A percentile compares a stretch with the other conserved stretches of the same genome.
phyloP scores from a whole-genome alignment of 2,113 vertebrate species.

The Aspiorhynchus laticeps region DNA sequence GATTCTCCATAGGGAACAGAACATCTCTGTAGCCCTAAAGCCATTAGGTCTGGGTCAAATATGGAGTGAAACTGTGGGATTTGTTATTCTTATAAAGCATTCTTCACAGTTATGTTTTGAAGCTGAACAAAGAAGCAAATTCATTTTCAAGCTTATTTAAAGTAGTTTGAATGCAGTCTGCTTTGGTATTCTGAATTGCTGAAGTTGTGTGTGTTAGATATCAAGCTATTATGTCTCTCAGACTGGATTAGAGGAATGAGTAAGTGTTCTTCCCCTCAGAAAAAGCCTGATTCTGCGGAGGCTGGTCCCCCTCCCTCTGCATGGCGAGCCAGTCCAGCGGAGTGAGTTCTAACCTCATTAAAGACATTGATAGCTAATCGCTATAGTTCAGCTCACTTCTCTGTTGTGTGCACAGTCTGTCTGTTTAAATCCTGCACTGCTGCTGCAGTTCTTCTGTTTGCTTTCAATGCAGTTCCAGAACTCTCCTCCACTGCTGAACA shows the following conservation, averaged over 20 bases:
- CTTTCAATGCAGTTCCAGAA: slow-evolving; percentile 1
- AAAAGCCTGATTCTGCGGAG: slow-evolving; percentile 27
- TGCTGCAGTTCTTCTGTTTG: neutral
- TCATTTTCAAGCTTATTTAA: neutral
- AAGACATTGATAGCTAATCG: slow-evolving; percentile 51
- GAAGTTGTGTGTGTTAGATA: slow-evolving; percentile 3
- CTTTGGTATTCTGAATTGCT: neutral
- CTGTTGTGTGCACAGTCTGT: neutral
- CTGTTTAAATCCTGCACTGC: slow-evolving; percentile 27
- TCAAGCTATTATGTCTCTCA: slow-evolving; percentile 8
- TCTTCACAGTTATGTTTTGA: neutral
- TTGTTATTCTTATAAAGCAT: neutral
- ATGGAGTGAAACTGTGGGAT: neutral
- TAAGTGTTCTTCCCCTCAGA: slow-evolving; percentile 19
- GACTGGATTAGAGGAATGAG: slow-evolving; percentile 26
- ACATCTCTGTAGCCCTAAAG: slow-evolving; percentile 27
- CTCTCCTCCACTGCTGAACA: neutral
- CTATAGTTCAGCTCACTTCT: slow-evolving; percentile 37
- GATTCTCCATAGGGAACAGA: slow-evolving; percentile 5
- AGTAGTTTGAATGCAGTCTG: neutral
- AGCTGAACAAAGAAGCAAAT: neutral
- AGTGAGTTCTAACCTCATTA: slow-evolving; percentile 56
- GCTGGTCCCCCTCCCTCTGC: neutral
- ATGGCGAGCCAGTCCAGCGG: neutral
- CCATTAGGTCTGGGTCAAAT: neutral